phyloP scores from a whole-genome alignment of 1,140 invertebrate genomes.

The Eurosta solidaginis region DNA sequence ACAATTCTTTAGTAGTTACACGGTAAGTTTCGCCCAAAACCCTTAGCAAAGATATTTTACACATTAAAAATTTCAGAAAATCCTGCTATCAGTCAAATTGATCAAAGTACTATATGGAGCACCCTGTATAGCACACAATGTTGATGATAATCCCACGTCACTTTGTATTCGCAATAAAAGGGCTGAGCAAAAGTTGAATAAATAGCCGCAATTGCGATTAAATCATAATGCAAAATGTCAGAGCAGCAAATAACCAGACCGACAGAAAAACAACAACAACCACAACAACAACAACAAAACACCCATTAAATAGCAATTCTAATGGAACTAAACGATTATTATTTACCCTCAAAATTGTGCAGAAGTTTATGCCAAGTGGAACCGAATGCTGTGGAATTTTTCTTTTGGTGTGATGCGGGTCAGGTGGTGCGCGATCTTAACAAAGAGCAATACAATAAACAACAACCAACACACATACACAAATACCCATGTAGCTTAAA shows the following conservation, averaged over 20 bases:
- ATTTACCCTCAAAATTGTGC: neutral
- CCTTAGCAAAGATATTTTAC: too few species aligned
- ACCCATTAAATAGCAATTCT: too few species aligned
- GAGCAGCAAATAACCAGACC: neutral
- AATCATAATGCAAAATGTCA: slow-evolving; percentile 26
- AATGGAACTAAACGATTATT: too few species aligned
- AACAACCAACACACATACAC: too few species aligned
- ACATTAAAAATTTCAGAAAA: too few species aligned
- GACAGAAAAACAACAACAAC: neutral
- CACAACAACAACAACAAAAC: too few species aligned
- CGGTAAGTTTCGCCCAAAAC: too few species aligned
- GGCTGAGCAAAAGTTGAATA: slow-evolving; percentile 20
- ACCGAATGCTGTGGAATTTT: too few species aligned
- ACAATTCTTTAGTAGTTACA: too few species aligned
- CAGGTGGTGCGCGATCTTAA: slow-evolving; percentile 19
- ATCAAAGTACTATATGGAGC: neutral
- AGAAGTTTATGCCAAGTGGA: neutral
- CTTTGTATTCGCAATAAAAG: slow-evolving; percentile 3
- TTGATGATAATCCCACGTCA: neutral
- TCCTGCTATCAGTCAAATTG: too few species aligned
- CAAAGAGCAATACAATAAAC: neutral
- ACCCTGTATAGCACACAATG: neutral
- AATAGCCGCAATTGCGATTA: slow-evolving; percentile 15
- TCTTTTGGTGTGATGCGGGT: slow-evolving; percentile 12
- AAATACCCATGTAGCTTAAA: too few species aligned